Base-by-base conservation (phyloP, 2,797 vertebrate species). In the Sebastes kiyomatsui region DNA sequence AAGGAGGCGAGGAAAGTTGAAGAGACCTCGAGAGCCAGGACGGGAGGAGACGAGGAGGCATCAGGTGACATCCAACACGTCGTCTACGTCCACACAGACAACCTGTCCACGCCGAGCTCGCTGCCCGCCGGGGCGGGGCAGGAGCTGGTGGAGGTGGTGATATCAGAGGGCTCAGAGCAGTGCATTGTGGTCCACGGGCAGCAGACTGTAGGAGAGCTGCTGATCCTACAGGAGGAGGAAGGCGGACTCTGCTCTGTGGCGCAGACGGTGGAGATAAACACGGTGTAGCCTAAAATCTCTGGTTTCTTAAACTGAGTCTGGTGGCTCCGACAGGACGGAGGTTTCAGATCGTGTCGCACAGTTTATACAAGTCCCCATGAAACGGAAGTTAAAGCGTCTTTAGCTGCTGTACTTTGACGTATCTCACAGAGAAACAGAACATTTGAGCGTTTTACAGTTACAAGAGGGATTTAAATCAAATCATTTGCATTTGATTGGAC, bases 141-240 rank as follows among this genome's bases (percentile, higher is more conserved):
- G 61, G 87, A 88, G 59, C 62, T 86, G 78, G 88, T 92, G 49
- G 88, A 93, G 72, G 85, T 91, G 64, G 71, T 94, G 68, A 88
- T 91, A 52, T 87, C 93, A 0, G 0, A 80, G 1, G 9, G 73
- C 1, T 3, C 75, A 1, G 90, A 93, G 88, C 92, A 90, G 84
- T 94, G 93, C 92, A 93, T 94, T n/a, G 82, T 94, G 85, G 93
- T 94, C 82, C 92, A 88, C 4, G 90, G 77, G 54, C 82, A 87
- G 83, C 75, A 85, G 80, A 1, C 72, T 0, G 82, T 89, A 1
- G 90, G 88, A 12, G 93, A 92, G 23, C 77, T 94, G 83, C 87
- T 94, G 82, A 85, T 94, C 64, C 3, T 94, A 14, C 91, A 94
- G 80, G 93, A 91, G 25, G 92, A 92, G 7, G 88, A 28, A 0